These are phyloP conservation scores for Tanytarsus gracilentus DNA, from an alignment of 2,888 invertebrate species.

Conservation along the genomic window DNA sequence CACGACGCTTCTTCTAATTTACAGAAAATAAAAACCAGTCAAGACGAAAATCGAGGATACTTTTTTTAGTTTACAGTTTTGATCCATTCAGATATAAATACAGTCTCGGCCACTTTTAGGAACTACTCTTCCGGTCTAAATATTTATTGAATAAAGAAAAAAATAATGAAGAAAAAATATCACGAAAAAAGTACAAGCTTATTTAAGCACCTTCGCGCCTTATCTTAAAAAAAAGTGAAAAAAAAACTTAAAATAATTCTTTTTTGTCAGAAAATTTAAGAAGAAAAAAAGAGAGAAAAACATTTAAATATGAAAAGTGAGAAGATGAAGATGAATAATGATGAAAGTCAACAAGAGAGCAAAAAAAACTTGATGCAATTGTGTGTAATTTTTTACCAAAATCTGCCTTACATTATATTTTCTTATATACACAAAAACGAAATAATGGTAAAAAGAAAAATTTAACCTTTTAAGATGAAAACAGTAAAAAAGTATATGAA, in stretches of 20 bases:
- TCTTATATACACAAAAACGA: constrained; percentile 43
- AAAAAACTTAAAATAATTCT: constrained; percentile 38
- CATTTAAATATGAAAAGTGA: constrained; percentile 31
- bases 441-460: constrained; percentile 30
- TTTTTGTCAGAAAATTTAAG: constrained; percentile 37
- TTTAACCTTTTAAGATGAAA: constrained; percentile 28
- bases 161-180: constrained; percentile 44
- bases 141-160: constrained; percentile 37
- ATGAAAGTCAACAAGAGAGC: constrained; percentile 31
- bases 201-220: constrained; percentile 65
- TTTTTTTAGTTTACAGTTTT: constrained; percentile 28
- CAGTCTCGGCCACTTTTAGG: constrained; percentile 46
- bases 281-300: constrained; percentile 32
- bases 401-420: constrained; percentile 61
- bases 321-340: constrained; percentile 33
- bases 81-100: constrained; percentile 32
- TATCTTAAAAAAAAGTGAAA: constrained; percentile 51
- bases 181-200: constrained; percentile 63
- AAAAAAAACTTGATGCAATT: constrained; percentile 36
- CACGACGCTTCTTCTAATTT: constrained; percentile 22
- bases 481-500: background rate
- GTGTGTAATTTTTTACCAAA: constrained; percentile 53
- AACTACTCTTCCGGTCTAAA: constrained; percentile 49
- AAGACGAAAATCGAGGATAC: constrained; percentile 13
- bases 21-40: constrained; percentile 29